phyloP scores from a whole-genome alignment of 2,888 invertebrate genomes.

The Cistogaster globosa region DNA sequence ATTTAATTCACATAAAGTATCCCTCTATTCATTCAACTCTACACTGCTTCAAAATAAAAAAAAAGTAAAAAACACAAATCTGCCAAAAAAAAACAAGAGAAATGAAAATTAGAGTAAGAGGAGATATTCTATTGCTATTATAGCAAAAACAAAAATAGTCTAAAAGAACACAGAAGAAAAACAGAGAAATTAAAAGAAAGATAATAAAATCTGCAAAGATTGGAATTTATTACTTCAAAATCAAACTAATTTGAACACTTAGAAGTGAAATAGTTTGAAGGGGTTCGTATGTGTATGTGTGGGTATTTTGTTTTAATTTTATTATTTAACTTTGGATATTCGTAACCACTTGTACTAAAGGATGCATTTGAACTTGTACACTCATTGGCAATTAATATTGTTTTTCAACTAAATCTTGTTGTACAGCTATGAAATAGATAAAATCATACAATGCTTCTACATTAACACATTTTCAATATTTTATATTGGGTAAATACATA shows the following conservation, averaged over 20 bases:
- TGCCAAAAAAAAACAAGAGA: constrained; percentile 44
- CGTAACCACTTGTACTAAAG: constrained; percentile 39
- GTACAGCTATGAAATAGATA: not conserved
- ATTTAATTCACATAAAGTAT: constrained; percentile 82
- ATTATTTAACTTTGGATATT: constrained; percentile 51
- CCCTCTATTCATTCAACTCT: constrained; percentile 41
- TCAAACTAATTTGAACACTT: not conserved
- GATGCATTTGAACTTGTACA: constrained; percentile 69
- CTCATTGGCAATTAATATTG: constrained; percentile 71
- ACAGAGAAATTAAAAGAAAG: not conserved
- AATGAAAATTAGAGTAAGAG: constrained; percentile 34
- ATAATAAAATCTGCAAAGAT: constrained; percentile 20
- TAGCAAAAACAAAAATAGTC: constrained; percentile 31
- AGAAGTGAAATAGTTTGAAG: too few species aligned
- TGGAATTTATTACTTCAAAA: not conserved
- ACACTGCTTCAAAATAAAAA: constrained; percentile 17
- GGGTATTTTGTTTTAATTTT: not conserved
- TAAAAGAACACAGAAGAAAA: constrained; percentile 14
- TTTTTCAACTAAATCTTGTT: constrained; percentile 42
- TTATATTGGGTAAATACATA: not conserved
- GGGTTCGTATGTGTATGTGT: too few species aligned
- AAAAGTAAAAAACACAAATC: constrained; percentile 72
- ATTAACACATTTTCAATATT: not conserved
- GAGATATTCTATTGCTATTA: constrained; percentile 25
- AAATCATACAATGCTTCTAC: not conserved